Conservation (phyloP, 2,113 vertebrate species). For the Formicarius rufipectus region DNA sequence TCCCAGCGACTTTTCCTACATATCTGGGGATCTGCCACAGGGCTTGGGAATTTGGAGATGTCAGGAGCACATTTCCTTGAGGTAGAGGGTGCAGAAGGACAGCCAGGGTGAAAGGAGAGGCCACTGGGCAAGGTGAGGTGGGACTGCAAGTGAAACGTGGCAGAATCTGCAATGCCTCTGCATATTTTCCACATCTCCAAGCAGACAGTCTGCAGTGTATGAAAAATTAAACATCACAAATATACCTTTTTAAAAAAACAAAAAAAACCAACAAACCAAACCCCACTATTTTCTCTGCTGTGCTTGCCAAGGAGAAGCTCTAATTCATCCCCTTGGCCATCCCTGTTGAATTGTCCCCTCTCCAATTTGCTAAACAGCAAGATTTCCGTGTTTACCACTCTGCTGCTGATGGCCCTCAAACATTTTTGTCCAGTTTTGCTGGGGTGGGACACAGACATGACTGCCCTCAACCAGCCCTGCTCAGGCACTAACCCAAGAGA, state of each 20-base stretch:
- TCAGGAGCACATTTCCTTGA: rapidly evolving
- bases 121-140: neutral
- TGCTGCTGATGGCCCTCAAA: neutral
- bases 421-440: neutral
- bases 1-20: neutral
- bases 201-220: neutral
- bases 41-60: neutral
- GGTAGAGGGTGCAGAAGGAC: neutral
- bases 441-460: neutral
- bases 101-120: rapidly evolving
- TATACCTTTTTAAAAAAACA: no score
- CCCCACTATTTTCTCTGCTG: neutral
- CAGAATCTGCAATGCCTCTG: neutral
- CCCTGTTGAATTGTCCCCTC: slow-evolving; percentile 35
- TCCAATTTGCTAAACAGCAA: slow-evolving; percentile 65
- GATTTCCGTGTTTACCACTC: slow-evolving; percentile 65
- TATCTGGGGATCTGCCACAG: neutral
- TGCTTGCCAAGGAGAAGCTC: slow-evolving; percentile 36
- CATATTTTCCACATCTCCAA: neutral
- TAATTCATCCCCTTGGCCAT: slow-evolving; percentile 28
- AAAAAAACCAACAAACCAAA: neutral
- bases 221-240: neutral
- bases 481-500: neutral
- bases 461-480: neutral
- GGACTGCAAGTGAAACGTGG: rapidly evolving